Evolutionary conservation across 2,888 invertebrate species (phyloP).

Genomic region (Aporophyla lueneburgensis): DNA sequence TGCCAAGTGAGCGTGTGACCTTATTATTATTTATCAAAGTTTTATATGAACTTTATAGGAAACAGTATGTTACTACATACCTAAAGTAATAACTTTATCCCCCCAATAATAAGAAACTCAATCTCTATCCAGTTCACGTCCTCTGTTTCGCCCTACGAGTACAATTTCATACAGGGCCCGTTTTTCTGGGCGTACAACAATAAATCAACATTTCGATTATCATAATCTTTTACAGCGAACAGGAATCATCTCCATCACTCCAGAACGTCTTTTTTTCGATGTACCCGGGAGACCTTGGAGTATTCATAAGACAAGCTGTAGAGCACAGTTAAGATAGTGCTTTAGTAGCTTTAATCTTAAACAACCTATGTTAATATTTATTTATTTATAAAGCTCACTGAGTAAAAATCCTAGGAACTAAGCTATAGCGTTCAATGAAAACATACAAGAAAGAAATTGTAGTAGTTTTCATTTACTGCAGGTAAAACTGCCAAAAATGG

Average conservation of each 20-base stretch:
- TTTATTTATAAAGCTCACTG: no score
- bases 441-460: neutral
- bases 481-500: neutral
- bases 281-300: conserved; percentile 23
- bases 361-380: neutral
- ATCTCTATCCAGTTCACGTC: conserved; percentile 5
- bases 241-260: conserved; percentile 64
- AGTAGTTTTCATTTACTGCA: neutral
- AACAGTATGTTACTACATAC: neutral
- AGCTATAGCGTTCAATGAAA: neutral
- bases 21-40: neutral
- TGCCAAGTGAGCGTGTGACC: no score
- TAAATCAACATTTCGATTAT: conserved; percentile 71
- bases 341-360: neutral
- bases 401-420: no score
- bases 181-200: conserved; percentile 35
- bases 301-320: conserved; percentile 39
- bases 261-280: conserved; percentile 61
- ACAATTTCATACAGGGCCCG: conserved; percentile 31
- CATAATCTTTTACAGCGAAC: conserved; percentile 69
- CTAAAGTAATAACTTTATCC: neutral
- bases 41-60: neutral
- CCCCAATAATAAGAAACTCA: conserved; percentile 4
- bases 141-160: conserved; percentile 4
- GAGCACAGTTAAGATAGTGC: neutral